Conservation (phyloP, 2,113 vertebrate species). For the Tragelaphus strepsiceros region DNA sequence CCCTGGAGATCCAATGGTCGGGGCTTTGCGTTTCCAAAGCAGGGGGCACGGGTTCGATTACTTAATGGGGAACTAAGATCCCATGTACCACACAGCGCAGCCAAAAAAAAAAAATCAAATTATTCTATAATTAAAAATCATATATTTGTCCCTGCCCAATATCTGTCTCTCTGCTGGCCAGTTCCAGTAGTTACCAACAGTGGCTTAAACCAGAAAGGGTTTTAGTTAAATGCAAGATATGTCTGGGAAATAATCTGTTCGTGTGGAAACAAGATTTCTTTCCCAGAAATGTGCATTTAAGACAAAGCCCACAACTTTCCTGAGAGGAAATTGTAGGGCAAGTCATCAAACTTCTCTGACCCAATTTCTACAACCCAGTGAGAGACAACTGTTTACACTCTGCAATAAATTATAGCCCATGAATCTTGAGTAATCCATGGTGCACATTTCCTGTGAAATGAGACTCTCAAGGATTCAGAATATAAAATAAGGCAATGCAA, state of each 20-base stretch:
- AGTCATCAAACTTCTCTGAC: not conserved
- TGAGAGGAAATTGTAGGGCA: not conserved
- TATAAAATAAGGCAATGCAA: not conserved
- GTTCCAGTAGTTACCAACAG: not conserved
- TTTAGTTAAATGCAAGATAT: not conserved
- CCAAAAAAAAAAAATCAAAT: not conserved
- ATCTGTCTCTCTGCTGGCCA: not conserved
- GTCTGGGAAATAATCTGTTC: not conserved
- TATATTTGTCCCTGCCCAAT: not conserved
- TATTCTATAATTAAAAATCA: not conserved
- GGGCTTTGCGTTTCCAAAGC: not conserved
- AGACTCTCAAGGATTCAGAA: not conserved
- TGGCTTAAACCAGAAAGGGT: not conserved
- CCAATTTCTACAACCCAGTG: not conserved
- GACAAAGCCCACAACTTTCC: not conserved
- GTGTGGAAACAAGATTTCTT: not conserved
- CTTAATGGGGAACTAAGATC: not conserved
- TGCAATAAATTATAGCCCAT: not conserved
- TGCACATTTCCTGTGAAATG: not conserved
- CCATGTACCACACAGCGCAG: accelerated
- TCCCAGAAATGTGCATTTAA: not conserved
- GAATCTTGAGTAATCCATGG: not conserved
- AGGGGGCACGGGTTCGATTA: not conserved
- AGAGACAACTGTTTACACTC: not conserved
- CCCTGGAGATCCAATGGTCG: not conserved